Percentiles rank a stretch among this genome's conserved stretches.
These are phyloP conservation scores for Sorex fumeus DNA, from an alignment of 2,113 vertebrate species.

Conservation along the genomic window DNA sequence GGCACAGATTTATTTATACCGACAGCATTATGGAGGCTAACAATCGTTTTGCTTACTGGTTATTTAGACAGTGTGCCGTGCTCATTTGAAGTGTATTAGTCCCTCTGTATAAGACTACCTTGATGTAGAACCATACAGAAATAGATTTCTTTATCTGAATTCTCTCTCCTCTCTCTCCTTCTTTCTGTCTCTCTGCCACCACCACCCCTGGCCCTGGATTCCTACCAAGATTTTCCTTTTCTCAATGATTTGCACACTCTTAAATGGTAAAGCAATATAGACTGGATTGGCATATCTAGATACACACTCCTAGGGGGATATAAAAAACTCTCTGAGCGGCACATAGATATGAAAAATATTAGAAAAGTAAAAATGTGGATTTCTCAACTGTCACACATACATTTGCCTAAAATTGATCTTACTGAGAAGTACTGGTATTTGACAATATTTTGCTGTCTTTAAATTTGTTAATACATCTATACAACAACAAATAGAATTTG, in stretches of 20 bases:
- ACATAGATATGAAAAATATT: neutral
- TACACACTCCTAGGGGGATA: too few relatives aligned
- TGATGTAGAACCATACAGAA: neutral
- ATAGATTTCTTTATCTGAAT: neutral
- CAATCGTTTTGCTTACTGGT: neutral
- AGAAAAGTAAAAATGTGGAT: constrained; percentile 51
- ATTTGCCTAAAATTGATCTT: constrained; percentile 50
- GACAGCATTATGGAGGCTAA: neutral
- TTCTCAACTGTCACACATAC: neutral
- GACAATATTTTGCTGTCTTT: constrained; percentile 2
- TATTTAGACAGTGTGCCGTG: neutral
- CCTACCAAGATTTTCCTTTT: neutral
- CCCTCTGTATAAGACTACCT: neutral
- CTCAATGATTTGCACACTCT: neutral
- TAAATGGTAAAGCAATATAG: neutral
- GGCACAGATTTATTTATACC: neutral
- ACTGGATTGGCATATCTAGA: neutral
- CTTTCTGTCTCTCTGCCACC: neutral
- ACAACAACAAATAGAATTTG: constrained; percentile 33
- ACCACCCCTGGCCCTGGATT: too few relatives aligned
- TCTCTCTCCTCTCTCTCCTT: rapidly evolving
- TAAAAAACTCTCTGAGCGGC: neutral
- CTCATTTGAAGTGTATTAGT: constrained; percentile 8
- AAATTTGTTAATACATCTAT: neutral
- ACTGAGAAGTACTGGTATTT: neutral